These are phyloP conservation scores for Cephalopterus ornatus DNA, from an alignment of 2,113 vertebrate genomes.

Conservation along the genomic window DNA sequence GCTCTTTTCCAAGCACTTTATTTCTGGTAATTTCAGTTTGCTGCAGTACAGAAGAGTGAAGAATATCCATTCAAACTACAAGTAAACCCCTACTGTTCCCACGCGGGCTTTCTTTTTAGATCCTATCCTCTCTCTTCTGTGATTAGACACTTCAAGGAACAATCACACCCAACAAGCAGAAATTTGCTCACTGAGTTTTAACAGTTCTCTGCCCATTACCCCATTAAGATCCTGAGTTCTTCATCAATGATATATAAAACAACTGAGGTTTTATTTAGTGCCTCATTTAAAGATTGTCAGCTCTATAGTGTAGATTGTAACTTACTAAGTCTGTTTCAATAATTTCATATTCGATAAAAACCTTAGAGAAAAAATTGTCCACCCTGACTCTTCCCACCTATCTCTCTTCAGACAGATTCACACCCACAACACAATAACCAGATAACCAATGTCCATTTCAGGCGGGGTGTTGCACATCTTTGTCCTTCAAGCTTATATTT, in stretches of 20 bases:
- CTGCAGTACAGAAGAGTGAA: background rate
- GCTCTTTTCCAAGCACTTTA: background rate
- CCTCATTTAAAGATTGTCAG: background rate
- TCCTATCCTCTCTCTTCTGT: background rate
- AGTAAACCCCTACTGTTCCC: background rate
- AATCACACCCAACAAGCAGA: background rate
- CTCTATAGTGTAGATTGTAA: background rate
- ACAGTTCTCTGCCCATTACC: background rate
- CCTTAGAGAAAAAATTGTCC: background rate
- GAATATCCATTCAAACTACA: background rate
- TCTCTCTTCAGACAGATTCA: background rate
- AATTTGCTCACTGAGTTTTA: background rate
- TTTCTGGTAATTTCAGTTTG: background rate
- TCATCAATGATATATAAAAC: background rate
- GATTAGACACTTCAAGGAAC: background rate
- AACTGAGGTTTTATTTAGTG: background rate
- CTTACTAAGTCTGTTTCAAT: background rate
- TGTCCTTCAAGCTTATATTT: background rate
- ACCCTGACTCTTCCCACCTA: background rate
- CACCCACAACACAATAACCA: background rate
- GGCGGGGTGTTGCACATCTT: background rate
- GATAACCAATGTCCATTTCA: background rate
- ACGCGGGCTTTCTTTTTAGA: background rate
- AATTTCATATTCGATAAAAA: background rate
- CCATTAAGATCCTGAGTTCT: background rate